Conservation (phyloP, 1,140 invertebrate species). For the Rhynchophorus ferrugineus region DNA sequence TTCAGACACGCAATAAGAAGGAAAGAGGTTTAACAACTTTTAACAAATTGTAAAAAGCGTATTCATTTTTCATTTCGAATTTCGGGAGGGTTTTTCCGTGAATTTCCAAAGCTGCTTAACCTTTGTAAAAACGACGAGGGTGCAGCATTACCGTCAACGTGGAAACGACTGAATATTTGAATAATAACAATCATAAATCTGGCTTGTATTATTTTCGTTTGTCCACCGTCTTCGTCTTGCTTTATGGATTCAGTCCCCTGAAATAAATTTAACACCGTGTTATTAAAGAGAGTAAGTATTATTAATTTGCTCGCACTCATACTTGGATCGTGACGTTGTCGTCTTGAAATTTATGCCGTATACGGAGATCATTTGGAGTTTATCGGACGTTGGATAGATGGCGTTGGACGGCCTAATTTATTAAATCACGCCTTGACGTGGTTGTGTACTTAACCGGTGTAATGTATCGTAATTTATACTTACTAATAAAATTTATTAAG, state of each 20-base stretch:
- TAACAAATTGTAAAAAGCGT: slow-evolving; percentile 6
- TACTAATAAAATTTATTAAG: no score
- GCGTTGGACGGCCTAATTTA: no score
- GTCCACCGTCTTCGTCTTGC: slow-evolving; percentile 2
- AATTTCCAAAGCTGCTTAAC: slow-evolving; percentile 7
- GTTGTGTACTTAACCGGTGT: no score
- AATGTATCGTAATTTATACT: no score
- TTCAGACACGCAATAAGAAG: background rate
- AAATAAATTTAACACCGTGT: background rate
- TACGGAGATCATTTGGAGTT: no score
- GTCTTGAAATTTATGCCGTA: no score
- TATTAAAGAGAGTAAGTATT: background rate
- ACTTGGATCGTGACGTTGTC: no score
- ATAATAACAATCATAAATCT: slow-evolving; percentile 5
- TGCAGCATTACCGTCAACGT: slow-evolving; percentile 2
- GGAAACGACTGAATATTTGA: slow-evolving; percentile 8
- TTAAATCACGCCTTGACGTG: no score
- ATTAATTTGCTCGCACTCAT: no score
- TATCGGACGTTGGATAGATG: no score
- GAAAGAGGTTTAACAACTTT: background rate
- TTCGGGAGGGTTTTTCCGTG: background rate
- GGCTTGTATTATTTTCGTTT: slow-evolving; percentile 7
- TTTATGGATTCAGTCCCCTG: background rate
- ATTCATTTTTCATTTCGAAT: slow-evolving; percentile 5
- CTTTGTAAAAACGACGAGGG: slow-evolving; percentile 5